Percentiles rank a stretch among this genome's conserved stretches.
phyloP scores from a whole-genome alignment of 2,888 invertebrate species.

The Nemoura dubitans region DNA sequence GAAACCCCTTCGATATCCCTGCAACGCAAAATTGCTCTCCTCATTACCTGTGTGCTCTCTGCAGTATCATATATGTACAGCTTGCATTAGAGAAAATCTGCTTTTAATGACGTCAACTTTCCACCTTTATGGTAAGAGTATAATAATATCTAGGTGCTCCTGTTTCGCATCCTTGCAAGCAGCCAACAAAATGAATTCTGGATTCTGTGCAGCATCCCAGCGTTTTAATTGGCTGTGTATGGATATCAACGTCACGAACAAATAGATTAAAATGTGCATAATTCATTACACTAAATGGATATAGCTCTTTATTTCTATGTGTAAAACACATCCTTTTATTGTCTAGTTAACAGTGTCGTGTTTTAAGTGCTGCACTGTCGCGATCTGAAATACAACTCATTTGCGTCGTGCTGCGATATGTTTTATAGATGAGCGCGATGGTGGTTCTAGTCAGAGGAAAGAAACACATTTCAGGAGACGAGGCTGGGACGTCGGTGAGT shows the following conservation, averaged over 20 bases:
- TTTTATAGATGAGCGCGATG: not conserved
- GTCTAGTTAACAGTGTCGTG: not conserved
- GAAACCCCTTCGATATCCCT: not conserved
- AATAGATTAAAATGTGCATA: not conserved
- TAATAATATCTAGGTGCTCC: not conserved
- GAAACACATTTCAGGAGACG: constrained; percentile 12
- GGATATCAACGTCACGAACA: not conserved
- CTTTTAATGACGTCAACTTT: not conserved
- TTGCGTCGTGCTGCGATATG: not conserved
- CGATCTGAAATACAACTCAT: not conserved
- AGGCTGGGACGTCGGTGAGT: not conserved
- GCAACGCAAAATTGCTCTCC: not conserved
- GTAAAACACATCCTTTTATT: not conserved
- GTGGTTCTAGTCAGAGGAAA: not conserved
- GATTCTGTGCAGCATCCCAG: too few species aligned
- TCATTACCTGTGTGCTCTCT: not conserved
- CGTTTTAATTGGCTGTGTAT: too few species aligned
- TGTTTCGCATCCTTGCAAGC: not conserved
- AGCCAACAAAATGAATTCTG: not conserved
- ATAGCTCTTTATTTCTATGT: not conserved
- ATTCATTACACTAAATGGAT: not conserved
- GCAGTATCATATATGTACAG: not conserved
- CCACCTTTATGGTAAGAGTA: not conserved
- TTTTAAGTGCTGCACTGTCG: not conserved
- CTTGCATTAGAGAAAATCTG: not conserved